phyloP scores from a whole-genome alignment of 2,113 vertebrate genomes.

The Pantherophis guttatus region DNA sequence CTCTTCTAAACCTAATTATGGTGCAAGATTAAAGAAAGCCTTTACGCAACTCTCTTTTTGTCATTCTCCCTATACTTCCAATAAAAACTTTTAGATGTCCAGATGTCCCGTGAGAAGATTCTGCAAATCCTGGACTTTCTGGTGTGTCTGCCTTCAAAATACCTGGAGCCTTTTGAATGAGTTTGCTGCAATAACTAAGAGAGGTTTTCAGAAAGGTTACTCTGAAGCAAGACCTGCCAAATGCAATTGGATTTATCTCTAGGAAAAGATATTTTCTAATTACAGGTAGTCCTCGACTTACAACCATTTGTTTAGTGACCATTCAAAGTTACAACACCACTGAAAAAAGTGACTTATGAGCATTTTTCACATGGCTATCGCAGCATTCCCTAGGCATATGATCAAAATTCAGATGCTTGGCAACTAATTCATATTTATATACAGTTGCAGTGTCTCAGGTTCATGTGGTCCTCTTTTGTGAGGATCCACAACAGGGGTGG shows the following conservation, averaged over 20 bases:
- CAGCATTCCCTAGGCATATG: background rate
- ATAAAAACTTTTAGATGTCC: background rate
- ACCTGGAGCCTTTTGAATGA: background rate
- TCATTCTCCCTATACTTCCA: background rate
- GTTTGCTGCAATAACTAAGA: background rate
- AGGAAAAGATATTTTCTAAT: too few relatives aligned
- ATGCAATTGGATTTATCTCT: too few relatives aligned
- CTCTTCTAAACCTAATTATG: background rate
- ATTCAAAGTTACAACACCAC: too few relatives aligned
- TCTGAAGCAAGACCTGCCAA: background rate
- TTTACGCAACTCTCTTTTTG: background rate
- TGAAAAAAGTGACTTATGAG: too few relatives aligned
- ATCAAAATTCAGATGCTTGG: background rate
- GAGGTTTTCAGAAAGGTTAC: background rate
- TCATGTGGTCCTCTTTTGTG: too few relatives aligned
- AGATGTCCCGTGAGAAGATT: background rate
- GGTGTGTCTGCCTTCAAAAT: background rate
- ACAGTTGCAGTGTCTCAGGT: background rate
- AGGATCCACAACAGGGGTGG: too few relatives aligned
- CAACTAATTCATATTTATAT: background rate
- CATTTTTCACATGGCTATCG: background rate
- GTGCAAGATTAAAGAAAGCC: background rate
- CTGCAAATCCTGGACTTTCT: background rate
- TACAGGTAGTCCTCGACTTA: too few relatives aligned
- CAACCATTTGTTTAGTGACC: too few relatives aligned